These are phyloP conservation scores for Abrostola tripartita DNA, from an alignment of 2,888 invertebrate species.

Conservation along the genomic window DNA sequence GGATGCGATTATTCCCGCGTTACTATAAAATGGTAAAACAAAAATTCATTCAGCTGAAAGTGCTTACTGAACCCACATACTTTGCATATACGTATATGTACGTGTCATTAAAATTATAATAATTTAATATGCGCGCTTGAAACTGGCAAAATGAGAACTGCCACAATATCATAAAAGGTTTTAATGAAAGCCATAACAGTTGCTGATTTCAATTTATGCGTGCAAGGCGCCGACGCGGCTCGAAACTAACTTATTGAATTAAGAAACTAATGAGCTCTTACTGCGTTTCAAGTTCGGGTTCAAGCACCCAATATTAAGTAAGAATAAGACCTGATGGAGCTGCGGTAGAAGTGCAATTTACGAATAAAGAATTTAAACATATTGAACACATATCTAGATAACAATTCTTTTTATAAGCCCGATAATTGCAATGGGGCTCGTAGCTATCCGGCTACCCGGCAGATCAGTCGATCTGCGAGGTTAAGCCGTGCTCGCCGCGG, in stretches of 20 bases:
- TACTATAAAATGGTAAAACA: conserved; percentile 46
- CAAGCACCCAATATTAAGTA: conserved; percentile 18
- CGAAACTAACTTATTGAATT: conserved; percentile 63
- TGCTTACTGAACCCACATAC: conserved; percentile 35
- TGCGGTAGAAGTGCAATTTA: background rate
- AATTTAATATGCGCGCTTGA: conserved; percentile 65
- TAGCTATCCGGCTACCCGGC: no score
- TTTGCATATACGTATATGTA: conserved; percentile 40
- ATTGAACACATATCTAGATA: no score
- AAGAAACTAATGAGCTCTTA: conserved; percentile 64
- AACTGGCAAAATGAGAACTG: conserved; percentile 63
- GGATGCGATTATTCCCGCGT: conserved; percentile 32
- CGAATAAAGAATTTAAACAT: background rate
- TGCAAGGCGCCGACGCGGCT: conserved; percentile 48
- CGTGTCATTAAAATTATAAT: conserved; percentile 64
- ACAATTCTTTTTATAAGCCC: no score
- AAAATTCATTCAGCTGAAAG: conserved; percentile 44
- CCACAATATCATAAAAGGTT: conserved; percentile 71
- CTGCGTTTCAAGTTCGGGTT: conserved; percentile 38
- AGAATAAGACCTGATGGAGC: background rate
- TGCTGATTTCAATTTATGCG: conserved; percentile 72
- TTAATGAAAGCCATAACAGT: conserved; percentile 71
- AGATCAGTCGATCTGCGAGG: no score
- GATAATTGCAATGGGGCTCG: no score
- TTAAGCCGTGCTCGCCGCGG: no score